Base-by-base conservation (phyloP, 1,140 invertebrate genomes). In the Asbolus verrucosus region DNA sequence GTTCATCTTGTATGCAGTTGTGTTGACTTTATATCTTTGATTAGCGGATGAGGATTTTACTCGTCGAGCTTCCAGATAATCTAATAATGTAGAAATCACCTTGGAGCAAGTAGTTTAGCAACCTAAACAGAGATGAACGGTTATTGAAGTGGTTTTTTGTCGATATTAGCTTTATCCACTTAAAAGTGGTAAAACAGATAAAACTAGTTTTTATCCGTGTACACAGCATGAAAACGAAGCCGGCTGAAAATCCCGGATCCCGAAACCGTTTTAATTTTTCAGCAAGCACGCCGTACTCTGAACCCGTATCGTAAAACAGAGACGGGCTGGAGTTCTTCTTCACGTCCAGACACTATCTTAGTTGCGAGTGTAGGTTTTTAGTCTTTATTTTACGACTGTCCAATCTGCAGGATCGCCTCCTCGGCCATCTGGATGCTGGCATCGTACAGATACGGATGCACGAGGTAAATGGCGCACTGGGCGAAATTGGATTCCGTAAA, bases 301-400 rank as follows among this genome's bases (percentile, higher is more conserved):
- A 54, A 54, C 46, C 21, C 46, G 46, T 54, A 54, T 54, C 46
- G 46, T 54, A 54, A 54, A 54, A 54, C 46, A 54, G 46, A 21
- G 46, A 54, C 46, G 46, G 46, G n/a, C 46, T 27, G 21, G 21
- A n/a, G 46, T 24, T 54, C 46, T 8, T 11, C n/a, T 54, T 13
- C 46, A 54, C 46, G 46, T 54, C 46, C 46, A 54, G 46, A 54
- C 46, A 54, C 46, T 54, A 54, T 54, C 46, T 54, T 54, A 54
- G 46, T 54, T 54, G 46, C 46, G 27, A 54, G 46, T 54, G 46
- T 54, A 54, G 46, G 46, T 54, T 54, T n/a, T 54, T 54, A 54
- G 46, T 54, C 46, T 54, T 54, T 54, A 54, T 54, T 54, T 54
- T 54, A 54, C 46, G 46, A 54, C 46, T 54, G 46, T 54, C 46